These are phyloP conservation scores for Helicoverpa zea DNA, from an alignment of 1,140 invertebrate genomes.

Conservation along the genomic window DNA sequence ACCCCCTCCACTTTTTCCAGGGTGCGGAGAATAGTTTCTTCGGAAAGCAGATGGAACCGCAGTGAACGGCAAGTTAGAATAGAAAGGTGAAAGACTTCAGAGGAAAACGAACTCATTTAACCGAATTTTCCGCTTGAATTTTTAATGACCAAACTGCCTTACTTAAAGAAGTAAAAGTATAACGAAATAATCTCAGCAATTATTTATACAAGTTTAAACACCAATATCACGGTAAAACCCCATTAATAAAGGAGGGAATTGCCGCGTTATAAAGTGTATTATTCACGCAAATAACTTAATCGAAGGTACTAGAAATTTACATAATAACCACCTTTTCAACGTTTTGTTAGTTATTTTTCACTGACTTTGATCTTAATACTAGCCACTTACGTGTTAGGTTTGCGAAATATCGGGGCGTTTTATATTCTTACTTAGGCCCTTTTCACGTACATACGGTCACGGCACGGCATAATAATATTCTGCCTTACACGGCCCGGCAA, in stretches of 20 bases:
- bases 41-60: too few species aligned
- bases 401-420: neutral
- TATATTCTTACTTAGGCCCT: neutral
- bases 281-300: conserved; percentile 65
- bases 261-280: conserved; percentile 49
- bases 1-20: too few species aligned
- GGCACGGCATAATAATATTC: too few species aligned
- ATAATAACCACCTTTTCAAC: conserved; percentile 64
- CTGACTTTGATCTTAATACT: conserved; percentile 37
- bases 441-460: too few species aligned
- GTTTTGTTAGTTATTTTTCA: conserved; percentile 54
- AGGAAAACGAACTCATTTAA: too few species aligned
- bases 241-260: conserved; percentile 49
- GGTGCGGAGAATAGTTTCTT: too few species aligned
- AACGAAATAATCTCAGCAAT: conserved; percentile 12
- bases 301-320: conserved; percentile 59
- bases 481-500: too few species aligned
- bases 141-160: neutral
- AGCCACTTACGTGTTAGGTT: neutral
- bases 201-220: conserved; percentile 37
- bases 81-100: too few species aligned
- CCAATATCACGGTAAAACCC: conserved; percentile 43
- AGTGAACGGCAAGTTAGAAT: too few species aligned
- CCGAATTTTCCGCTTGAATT: too few species aligned
- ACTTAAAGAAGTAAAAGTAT: conserved; percentile 1